Percentiles rank a stretch among this genome's conserved stretches.
phyloP scores from a whole-genome alignment of 2,797 vertebrate genomes.

The Lophotriccus pileatus region DNA sequence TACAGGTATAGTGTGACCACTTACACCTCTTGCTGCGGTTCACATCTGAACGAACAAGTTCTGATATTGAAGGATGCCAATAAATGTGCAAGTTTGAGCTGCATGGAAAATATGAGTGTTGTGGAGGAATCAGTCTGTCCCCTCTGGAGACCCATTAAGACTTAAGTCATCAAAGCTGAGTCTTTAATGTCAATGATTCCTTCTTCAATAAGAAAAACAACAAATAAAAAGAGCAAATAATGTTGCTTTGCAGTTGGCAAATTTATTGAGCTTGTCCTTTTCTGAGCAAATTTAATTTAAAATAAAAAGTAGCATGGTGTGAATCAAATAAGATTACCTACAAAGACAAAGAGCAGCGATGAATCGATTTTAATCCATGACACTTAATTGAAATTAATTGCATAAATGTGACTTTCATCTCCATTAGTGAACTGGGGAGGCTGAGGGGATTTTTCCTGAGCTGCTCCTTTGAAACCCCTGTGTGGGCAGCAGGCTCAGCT shows the following conservation, averaged over 20 bases:
- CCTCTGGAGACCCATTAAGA: neutral
- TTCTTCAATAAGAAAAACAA: neutral
- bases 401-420: neutral
- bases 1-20: neutral
- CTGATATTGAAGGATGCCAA: neutral
- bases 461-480: neutral
- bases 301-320: neutral
- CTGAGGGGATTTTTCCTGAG: neutral
- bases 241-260: neutral
- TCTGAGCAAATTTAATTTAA: constrained; percentile 22
- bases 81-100: neutral
- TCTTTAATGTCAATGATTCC: neutral
- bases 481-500: neutral
- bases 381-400: neutral
- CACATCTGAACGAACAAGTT: neutral
- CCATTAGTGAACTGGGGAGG: neutral
- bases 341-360: neutral
- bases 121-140: neutral
- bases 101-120: neutral
- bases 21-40: neutral
- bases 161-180: neutral
- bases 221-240: neutral
- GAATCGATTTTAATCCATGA: neutral
- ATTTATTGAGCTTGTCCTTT: constrained; percentile 17
- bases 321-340: neutral